Base-by-base conservation (phyloP, 2,888 invertebrate genomes). In the Aporophyla lueneburgensis region DNA sequence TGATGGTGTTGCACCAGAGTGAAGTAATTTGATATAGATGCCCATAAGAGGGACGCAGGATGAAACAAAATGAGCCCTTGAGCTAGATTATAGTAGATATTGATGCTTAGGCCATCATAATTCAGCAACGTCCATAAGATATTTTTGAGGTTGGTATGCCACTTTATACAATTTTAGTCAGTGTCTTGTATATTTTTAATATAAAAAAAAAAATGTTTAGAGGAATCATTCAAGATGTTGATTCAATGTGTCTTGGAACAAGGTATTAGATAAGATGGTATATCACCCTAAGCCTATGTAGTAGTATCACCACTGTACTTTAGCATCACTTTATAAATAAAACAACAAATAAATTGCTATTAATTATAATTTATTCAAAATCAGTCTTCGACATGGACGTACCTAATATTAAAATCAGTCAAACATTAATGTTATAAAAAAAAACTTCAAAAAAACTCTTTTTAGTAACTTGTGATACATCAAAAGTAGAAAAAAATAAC, bases 121-220 rank as follows among this genome's bases (percentile, higher is more conserved):
- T 49, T 49, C 49, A 49, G 49, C 49, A 49, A 49, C 49, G 16
- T 16, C 66, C 27, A 66, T 66, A 65, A 27, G 27, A 33, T 66
- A 33, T 66, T 66, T 51, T 66, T 66, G 19, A 66, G 65, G 6
- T 66, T 51, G 21, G 21, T 51, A 14, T 66, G 51, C 51, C 10
- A 66, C 21, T 66, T 66, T 21, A 51, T 66, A 33, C n/a, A 53
- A 66, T 66, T 53, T 67, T 67, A 67, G 66, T 53, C n/a, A 14
- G n/a, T 67, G 66, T 21, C 21, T 16, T 53, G 16, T 66, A 66
- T 53, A 33, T 33, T 33, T 33, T 33, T 33, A 33, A 12, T 51
- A 43, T 6, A 9, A 27, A 51, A 24, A n/a, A 33, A 21, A 21
- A 33, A 33, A 33, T 40, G 33, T 66, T 33, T 40, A 33, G 66